Evolutionary conservation across 2,113 vertebrate genomes (phyloP).

Genomic region (Callospermophilus lateralis): DNA sequence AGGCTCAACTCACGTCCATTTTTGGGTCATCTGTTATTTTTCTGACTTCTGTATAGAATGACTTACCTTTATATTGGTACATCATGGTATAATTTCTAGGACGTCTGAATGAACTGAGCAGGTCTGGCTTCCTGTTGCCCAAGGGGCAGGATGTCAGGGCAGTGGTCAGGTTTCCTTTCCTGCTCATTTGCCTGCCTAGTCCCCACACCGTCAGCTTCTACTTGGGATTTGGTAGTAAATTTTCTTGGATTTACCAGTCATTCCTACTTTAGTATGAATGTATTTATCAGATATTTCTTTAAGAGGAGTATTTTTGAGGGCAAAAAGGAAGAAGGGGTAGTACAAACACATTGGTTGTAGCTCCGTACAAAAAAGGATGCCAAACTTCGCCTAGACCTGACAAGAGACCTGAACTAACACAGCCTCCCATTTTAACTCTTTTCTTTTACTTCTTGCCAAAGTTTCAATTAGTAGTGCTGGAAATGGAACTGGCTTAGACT

Average conservation of each 20-base stretch:
- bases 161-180: too few relatives aligned
- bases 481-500: not conserved
- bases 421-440: not conserved
- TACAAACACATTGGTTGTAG: not conserved
- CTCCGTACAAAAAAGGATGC: not conserved
- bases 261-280: not conserved
- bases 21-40: not conserved
- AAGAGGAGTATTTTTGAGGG: not conserved
- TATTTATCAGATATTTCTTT: not conserved
- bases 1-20: not conserved
- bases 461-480: not conserved
- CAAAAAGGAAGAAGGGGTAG: not conserved
- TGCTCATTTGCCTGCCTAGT: not conserved
- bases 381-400: not conserved
- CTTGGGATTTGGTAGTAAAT: not conserved
- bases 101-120: not conserved
- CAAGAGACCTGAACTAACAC: not conserved
- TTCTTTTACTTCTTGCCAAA: not conserved
- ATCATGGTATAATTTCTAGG: not conserved
- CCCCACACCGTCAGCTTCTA: not conserved
- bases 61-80: not conserved
- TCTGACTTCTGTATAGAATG: not conserved
- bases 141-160: accelerated
- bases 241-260: not conserved
- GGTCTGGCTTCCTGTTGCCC: not conserved